A percentile compares a stretch with the other conserved stretches of the same genome.
These are phyloP conservation scores for Myotis findleyi DNA, from an alignment of 2,797 vertebrate species.

Conservation along the genomic window DNA sequence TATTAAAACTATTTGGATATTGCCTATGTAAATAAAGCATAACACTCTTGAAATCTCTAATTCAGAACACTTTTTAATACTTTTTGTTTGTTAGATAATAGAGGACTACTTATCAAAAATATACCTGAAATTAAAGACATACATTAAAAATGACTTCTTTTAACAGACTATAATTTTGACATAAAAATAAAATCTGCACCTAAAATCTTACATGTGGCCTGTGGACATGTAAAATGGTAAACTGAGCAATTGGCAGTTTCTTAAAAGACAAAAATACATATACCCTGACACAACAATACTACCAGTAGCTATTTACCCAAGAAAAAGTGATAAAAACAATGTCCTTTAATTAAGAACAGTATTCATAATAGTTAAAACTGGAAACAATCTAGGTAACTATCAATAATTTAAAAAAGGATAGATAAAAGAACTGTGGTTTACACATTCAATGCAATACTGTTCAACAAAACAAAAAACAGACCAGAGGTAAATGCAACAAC, in stretches of 20 bases:
- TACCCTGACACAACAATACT: neutral
- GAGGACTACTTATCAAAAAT: neutral
- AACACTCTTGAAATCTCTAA: neutral
- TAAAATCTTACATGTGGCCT: neutral
- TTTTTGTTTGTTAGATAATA: neutral
- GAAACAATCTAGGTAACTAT: neutral
- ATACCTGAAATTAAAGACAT: neutral
- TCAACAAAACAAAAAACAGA: conserved; percentile 9
- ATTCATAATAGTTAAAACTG: neutral
- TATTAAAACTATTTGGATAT: neutral
- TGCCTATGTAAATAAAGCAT: conserved; percentile 1
- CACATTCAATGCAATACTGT: neutral
- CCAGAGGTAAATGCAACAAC: neutral
- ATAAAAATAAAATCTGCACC: conserved; percentile 44
- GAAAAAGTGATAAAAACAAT: neutral
- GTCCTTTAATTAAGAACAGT: neutral
- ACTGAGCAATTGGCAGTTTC: neutral
- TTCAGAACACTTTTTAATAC: conserved; percentile 8
- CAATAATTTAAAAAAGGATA: neutral
- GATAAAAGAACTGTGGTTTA: neutral
- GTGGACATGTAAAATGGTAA: neutral
- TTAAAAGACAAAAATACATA: conserved; percentile 36
- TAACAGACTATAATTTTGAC: conserved; percentile 1
- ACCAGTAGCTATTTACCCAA: neutral
- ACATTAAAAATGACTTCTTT: conserved; percentile 18